Evolutionary conservation across 2,888 invertebrate species (phyloP).

Genomic region (Andrena hattorfiana): DNA sequence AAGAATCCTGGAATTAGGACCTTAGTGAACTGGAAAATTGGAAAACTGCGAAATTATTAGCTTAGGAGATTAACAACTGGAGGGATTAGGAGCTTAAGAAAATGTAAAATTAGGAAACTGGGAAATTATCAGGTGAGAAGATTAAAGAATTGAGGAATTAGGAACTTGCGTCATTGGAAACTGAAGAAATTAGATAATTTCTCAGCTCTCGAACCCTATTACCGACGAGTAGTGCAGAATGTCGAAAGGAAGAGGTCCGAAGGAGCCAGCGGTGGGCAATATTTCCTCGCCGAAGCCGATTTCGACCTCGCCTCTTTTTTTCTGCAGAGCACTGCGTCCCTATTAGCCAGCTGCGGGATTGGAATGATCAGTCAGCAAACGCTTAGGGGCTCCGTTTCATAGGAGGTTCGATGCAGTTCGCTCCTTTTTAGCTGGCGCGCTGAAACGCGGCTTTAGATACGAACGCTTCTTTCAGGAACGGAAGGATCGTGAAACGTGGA

Average conservation of each 20-base stretch:
- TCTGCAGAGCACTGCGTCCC: background rate
- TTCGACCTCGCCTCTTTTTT: background rate
- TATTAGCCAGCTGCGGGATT: background rate
- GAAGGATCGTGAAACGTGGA: conserved; percentile 30
- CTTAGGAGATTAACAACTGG: too few relatives aligned
- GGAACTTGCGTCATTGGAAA: background rate
- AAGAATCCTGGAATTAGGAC: too few relatives aligned
- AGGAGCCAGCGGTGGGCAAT: background rate
- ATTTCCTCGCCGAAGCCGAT: too few relatives aligned
- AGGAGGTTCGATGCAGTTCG: conserved; percentile 32
- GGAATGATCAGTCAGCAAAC: conserved; percentile 10
- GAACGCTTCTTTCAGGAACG: conserved; percentile 30
- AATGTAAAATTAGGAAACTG: too few relatives aligned
- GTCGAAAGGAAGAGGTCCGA: background rate
- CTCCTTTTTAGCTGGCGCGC: background rate
- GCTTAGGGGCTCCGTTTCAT: conserved; percentile 4
- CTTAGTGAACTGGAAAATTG: too few relatives aligned
- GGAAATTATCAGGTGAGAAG: too few relatives aligned
- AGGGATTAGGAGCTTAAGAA: too few relatives aligned
- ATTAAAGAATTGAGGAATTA: background rate
- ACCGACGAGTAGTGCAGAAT: background rate
- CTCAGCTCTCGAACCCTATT: background rate
- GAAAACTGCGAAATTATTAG: too few relatives aligned
- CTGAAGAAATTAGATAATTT: background rate
- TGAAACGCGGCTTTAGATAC: conserved; percentile 19